A percentile compares a stretch with the other conserved stretches of the same genome.
Conservation (phyloP, 2,113 vertebrate genomes). For the Macroglossus sobrinus region DNA sequence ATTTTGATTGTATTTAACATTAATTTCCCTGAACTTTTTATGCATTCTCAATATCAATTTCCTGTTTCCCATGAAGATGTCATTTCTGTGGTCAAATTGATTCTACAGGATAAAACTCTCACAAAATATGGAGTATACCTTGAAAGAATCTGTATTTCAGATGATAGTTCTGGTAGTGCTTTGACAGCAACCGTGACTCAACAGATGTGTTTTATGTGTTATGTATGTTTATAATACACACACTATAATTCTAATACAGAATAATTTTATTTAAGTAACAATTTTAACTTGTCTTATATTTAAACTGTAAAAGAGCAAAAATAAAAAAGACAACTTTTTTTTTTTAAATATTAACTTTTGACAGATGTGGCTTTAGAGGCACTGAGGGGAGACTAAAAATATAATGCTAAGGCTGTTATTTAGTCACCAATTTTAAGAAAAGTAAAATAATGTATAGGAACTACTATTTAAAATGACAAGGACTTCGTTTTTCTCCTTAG, state of each 20-base stretch:
- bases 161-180: conserved; percentile 91
- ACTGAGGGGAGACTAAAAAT: not conserved
- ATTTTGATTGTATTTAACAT: too few species aligned
- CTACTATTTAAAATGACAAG: not conserved
- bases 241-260: not conserved
- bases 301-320: not conserved
- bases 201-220: conserved; percentile 80
- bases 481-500: not conserved
- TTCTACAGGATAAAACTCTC: conserved; percentile 85
- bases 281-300: not conserved
- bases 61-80: conserved; percentile 86
- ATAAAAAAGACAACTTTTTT: not conserved
- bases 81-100: conserved; percentile 84
- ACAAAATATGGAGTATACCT: conserved; percentile 86
- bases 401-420: not conserved
- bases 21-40: too few species aligned
- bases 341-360: not conserved
- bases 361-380: not conserved
- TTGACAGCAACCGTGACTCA: conserved; percentile 88
- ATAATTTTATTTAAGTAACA: not conserved
- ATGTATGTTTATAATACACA: not conserved
- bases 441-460: not conserved
- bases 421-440: not conserved
- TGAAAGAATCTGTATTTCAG: conserved; percentile 84
- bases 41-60: conserved; percentile 82